These are phyloP conservation scores for Nomada flava DNA, from an alignment of 2,888 invertebrate species.

Conservation along the genomic window DNA sequence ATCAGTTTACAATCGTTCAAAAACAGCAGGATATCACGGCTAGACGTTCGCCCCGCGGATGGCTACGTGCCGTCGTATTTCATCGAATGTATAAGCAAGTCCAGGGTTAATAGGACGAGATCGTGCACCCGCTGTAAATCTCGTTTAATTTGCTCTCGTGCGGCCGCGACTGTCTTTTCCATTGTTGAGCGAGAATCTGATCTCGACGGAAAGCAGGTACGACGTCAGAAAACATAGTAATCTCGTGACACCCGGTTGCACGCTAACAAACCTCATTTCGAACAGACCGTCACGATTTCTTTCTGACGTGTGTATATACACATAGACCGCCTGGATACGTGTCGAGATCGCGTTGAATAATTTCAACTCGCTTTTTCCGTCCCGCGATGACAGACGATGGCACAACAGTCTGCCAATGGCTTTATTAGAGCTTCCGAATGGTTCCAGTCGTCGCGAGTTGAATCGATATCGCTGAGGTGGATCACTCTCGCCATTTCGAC, in stretches of 20 bases:
- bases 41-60: slow-evolving; percentile 30
- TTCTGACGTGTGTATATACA: slow-evolving; percentile 33
- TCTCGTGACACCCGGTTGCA: slow-evolving; percentile 64
- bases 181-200: slow-evolving; percentile 49
- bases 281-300: slow-evolving; percentile 61
- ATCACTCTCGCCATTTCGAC: not conserved
- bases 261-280: slow-evolving; percentile 63
- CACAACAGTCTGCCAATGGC: slow-evolving; percentile 42
- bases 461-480: not conserved
- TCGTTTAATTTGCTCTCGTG: slow-evolving; percentile 69
- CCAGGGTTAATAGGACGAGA: slow-evolving; percentile 72
- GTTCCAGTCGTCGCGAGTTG: not conserved
- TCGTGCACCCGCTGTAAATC: slow-evolving; percentile 72
- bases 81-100: slow-evolving; percentile 69
- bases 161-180: slow-evolving; percentile 59
- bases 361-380: slow-evolving; percentile 34
- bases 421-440: slow-evolving; percentile 25
- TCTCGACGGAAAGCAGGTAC: slow-evolving; percentile 36
- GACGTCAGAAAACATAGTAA: slow-evolving; percentile 59
- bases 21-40: slow-evolving; percentile 60
- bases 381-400: slow-evolving; percentile 44
- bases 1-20: slow-evolving; percentile 56
- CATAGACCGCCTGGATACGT: slow-evolving; percentile 10
- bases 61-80: slow-evolving; percentile 60
- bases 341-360: slow-evolving; percentile 40